Base-by-base conservation (phyloP, 2,113 vertebrate species). In the Varanus salvator region DNA sequence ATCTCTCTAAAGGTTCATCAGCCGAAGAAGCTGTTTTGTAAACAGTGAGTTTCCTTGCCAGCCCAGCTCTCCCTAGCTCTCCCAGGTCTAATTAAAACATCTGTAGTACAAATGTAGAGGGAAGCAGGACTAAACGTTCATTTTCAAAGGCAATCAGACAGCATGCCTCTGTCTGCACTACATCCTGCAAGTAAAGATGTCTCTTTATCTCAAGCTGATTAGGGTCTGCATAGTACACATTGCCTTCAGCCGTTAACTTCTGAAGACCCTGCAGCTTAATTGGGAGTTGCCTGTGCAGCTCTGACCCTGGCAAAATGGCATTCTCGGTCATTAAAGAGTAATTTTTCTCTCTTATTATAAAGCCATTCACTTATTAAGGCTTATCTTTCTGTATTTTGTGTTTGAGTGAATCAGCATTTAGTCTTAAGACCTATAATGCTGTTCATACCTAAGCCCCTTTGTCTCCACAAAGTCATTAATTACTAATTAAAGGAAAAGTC, bases 191-290 rank as follows among this genome's bases (percentile, higher is more conserved):
- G 88, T 81, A 89, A 86, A 87, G 23, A 54, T 0, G 38, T 91
- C 50, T 89, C 66, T 80, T 72, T 92, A 89, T 91, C 90, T 29
- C 75, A 44, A 57, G 19, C 68, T 94, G 90, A 94, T 94, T 88
- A 88, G 23, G 8, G 50, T 87, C 86, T 89, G 6, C 48, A 89
- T 34, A 92, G 29, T 86, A 38, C 0, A 3, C 72, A 87, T 86
- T 85, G 71, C 72, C 84, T 87, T 60, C 85, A 92, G 83, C 94
- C 94, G 94, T 90, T 95, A 95, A 95, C 76, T 95, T 34, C 21
- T 66, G 86, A 91, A 85, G 38, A 90, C 8, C 80, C 94, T 50
- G 17, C 27, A 0, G 34, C 85, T 76, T 92, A 19, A 92, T 78
- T 82, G 93, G 38, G 66, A 96, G 94, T 92, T 95, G 50, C 80